phyloP scores from a whole-genome alignment of 2,797 vertebrate genomes.

The Pelochelys cantorii region DNA sequence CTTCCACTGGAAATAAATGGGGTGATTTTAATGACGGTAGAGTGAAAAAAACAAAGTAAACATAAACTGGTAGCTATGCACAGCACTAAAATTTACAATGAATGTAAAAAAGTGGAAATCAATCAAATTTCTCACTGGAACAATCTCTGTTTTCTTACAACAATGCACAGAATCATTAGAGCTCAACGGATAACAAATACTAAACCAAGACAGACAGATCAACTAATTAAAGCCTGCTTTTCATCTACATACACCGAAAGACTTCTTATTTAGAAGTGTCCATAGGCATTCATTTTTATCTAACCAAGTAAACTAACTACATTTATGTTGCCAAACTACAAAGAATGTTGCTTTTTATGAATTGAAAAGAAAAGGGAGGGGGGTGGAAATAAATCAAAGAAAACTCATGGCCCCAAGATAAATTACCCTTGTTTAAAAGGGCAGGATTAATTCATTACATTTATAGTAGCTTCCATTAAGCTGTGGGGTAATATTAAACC shows the following conservation, averaged over 20 bases:
- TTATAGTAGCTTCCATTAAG: slow-evolving; percentile 59
- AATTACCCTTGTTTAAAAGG: slow-evolving; percentile 67
- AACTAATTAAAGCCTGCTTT: slow-evolving; percentile 44
- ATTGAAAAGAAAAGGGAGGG: neutral
- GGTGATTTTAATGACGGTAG: slow-evolving; percentile 72
- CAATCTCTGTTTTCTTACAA: slow-evolving; percentile 37
- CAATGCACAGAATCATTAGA: slow-evolving; percentile 43
- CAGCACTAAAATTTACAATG: slow-evolving; percentile 60
- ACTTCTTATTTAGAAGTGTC: neutral
- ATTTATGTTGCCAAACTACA: neutral
- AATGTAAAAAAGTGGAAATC: slow-evolving; percentile 54
- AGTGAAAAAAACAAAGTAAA: slow-evolving; percentile 62
- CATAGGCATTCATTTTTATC: neutral
- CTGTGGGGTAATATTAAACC: slow-evolving; percentile 55
- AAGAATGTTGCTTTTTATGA: slow-evolving; percentile 30
- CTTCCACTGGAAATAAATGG: slow-evolving; percentile 46
- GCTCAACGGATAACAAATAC: slow-evolving; percentile 43
- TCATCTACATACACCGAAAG: neutral
- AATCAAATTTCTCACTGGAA: slow-evolving; percentile 67
- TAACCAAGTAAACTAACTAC: neutral
- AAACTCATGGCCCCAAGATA: slow-evolving; percentile 37
- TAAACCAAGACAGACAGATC: slow-evolving; percentile 32
- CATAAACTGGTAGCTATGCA: slow-evolving; percentile 49
- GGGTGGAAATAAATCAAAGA: slow-evolving; percentile 46
- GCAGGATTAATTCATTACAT: slow-evolving; percentile 52